These are phyloP conservation scores for Limosa lapponica DNA, from an alignment of 2,797 vertebrate species.

Conservation along the genomic window DNA sequence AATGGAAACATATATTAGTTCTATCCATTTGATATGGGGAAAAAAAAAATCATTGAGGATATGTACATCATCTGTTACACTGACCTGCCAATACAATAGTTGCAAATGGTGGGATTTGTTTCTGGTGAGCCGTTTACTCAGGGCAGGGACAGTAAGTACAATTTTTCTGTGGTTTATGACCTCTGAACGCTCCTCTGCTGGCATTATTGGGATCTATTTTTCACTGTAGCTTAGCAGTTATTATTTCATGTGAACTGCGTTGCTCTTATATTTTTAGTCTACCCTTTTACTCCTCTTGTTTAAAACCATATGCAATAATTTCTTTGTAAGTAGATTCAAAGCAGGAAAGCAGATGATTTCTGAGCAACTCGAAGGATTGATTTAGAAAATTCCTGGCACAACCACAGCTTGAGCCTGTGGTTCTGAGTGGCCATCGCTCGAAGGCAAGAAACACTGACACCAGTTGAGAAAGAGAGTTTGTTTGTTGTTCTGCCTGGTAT, in stretches of 20 bases:
- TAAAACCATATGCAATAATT: neutral
- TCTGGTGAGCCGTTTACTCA: neutral
- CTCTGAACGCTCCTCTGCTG: neutral
- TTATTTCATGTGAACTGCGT: neutral
- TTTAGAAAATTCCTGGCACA: slow-evolving; percentile 12
- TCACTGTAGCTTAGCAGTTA: neutral
- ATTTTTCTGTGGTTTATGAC: slow-evolving; percentile 7
- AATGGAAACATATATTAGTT: rapidly evolving
- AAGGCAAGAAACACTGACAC: neutral
- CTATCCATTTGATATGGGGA: neutral
- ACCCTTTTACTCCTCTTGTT: neutral
- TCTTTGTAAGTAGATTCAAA: slow-evolving; percentile 16
- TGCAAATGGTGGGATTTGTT: neutral
- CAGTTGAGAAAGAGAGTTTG: neutral
- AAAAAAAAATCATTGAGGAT: neutral
- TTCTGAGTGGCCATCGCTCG: neutral
- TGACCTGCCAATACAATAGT: neutral
- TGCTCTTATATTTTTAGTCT: neutral
- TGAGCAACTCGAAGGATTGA: neutral
- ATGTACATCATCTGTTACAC: neutral
- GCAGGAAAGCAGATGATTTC: slow-evolving; percentile 1
- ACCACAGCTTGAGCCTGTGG: neutral
- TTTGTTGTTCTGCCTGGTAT: neutral
- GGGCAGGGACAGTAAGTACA: neutral
- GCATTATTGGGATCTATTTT: neutral